Percentiles rank a stretch among this genome's conserved stretches.
Evolutionary conservation across 1,140 invertebrate species (phyloP).

Genomic region (Lucilia cuprina): DNA sequence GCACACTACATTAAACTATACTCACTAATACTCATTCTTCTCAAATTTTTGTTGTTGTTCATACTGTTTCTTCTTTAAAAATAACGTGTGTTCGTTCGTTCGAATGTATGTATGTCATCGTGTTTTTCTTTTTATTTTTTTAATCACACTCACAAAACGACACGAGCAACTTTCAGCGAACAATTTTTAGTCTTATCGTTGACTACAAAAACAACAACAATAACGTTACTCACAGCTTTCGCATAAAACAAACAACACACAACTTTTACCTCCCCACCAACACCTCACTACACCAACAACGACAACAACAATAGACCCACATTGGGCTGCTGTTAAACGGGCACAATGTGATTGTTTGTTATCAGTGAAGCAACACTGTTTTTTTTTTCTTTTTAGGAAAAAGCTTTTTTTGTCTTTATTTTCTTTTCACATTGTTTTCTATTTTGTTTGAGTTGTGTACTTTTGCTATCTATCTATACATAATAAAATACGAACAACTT

Average conservation of each 20-base stretch:
- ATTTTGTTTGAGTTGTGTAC: neutral
- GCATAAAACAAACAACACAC: slow-evolving; percentile 31
- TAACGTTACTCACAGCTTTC: neutral
- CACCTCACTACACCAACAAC: neutral
- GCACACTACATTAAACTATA: neutral
- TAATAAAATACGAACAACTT: neutral
- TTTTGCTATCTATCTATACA: neutral
- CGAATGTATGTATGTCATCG: neutral
- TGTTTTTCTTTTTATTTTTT: neutral
- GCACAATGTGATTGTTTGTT: slow-evolving; percentile 25
- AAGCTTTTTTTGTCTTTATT: neutral
- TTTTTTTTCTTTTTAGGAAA: neutral
- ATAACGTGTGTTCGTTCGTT: neutral
- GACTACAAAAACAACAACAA: neutral
- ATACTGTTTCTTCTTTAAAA: neutral
- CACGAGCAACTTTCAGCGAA: slow-evolving; percentile 33
- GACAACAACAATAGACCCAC: neutral
- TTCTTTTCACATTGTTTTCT: neutral
- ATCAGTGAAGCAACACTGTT: slow-evolving; percentile 31
- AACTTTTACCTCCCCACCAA: neutral
- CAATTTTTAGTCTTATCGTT: slow-evolving; percentile 22
- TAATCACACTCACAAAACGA: neutral
- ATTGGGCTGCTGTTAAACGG: neutral
- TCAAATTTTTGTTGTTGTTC: neutral
- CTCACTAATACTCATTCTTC: neutral